phyloP scores from a whole-genome alignment of 2,113 vertebrate genomes.

The Blennius ocellaris region DNA sequence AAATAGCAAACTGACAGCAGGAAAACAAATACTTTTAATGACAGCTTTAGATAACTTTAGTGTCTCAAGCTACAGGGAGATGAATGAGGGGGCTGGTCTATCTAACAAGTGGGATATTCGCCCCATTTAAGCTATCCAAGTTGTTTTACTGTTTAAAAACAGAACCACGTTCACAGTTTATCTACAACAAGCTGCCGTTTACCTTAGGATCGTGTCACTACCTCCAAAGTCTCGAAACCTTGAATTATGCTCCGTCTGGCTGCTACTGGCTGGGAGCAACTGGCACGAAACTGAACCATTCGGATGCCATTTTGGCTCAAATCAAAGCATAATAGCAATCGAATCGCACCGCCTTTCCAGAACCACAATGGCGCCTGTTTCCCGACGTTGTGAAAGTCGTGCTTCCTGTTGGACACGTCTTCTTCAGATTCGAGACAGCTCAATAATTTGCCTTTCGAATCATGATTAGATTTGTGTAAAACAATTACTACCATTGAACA shows the following conservation, averaged over 20 bases:
- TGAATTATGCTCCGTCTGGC: background rate
- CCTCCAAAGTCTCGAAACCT: slow-evolving; percentile 35
- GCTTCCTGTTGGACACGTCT: slow-evolving; percentile 75
- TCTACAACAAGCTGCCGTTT: slow-evolving; percentile 14
- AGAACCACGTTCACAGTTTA: background rate
- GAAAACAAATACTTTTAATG: too few relatives aligned
- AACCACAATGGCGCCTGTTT: slow-evolving; percentile 78
- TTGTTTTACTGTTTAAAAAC: background rate
- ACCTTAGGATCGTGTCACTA: slow-evolving; percentile 47
- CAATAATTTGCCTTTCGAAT: slow-evolving; percentile 39
- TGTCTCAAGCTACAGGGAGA: too few relatives aligned
- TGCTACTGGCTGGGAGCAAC: background rate
- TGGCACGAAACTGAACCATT: slow-evolving; percentile 18
- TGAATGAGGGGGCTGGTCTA: background rate
- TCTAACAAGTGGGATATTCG: background rate
- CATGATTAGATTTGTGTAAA: background rate
- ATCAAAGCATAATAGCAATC: accelerated
- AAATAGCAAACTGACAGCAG: too few relatives aligned
- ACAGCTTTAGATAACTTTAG: too few relatives aligned
- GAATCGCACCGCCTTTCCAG: background rate
- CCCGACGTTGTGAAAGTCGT: background rate
- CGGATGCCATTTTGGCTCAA: slow-evolving; percentile 72
- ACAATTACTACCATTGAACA: accelerated
- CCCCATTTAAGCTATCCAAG: too few relatives aligned
- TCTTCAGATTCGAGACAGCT: background rate